Evolutionary conservation across 2,888 invertebrate genomes (phyloP).

Genomic region (Mechanitis messenoides): DNA sequence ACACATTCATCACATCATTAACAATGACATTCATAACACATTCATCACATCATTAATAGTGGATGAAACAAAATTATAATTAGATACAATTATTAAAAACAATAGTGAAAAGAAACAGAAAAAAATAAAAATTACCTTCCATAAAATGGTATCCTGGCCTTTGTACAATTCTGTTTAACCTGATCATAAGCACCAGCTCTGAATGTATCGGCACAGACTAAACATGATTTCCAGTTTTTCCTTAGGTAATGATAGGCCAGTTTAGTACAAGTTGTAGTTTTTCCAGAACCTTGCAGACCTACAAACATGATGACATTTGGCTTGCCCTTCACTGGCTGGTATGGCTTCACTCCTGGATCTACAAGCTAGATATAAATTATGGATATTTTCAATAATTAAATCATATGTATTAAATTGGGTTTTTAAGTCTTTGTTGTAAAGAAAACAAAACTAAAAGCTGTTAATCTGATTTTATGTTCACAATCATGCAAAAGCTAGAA

Average conservation of each 20-base stretch:
- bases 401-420: too few relatives aligned
- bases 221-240: constrained; percentile 99
- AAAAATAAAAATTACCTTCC: constrained; percentile 82
- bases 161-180: constrained; percentile 99
- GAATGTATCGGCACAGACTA: constrained; percentile 99
- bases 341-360: constrained; percentile 98
- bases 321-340: constrained; percentile 95
- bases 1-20: too few relatives aligned
- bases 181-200: constrained; percentile 99
- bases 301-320: constrained; percentile 99
- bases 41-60: too few relatives aligned
- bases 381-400: not conserved
- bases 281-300: constrained; percentile 98
- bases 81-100: not conserved
- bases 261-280: constrained; percentile 99
- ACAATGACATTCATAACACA: too few relatives aligned
- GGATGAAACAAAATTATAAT: not conserved
- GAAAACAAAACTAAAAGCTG: too few relatives aligned
- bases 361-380: constrained; percentile 80
- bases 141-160: constrained; percentile 99
- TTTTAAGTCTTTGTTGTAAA: too few relatives aligned
- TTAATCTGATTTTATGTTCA: too few relatives aligned
- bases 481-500: too few relatives aligned
- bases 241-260: constrained; percentile 98
- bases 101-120: not conserved